Base-by-base conservation (phyloP, 2,113 vertebrate species). In the Vulpes lagopus region DNA sequence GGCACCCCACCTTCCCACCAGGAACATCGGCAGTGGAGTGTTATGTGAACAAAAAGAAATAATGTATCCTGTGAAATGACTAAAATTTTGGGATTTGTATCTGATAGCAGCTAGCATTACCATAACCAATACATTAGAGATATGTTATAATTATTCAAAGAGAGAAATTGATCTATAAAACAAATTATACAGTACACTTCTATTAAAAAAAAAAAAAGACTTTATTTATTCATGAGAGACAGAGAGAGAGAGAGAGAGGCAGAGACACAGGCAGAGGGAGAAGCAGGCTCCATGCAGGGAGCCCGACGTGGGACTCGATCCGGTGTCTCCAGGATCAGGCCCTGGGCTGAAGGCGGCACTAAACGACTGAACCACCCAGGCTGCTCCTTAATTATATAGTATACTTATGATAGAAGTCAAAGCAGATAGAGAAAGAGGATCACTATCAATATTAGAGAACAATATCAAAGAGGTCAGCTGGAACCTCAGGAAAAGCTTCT, bases 71-170 rank as follows among this genome's bases (percentile, higher is more conserved):
- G 8, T 74, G 64, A 80, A 25, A 4, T 84, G 25, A 57, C 67
- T 87, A 76, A 30, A 43, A 64, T 64, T 59, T 62, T 0, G 14
- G 19, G 20, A 76, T n/a, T 23, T 87, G 15, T 64, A 20, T 38
- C 71, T 92, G 53, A 90, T 0, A 84, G 20, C 23, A 59, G 6
- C 55, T 84, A 88, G 10, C 14, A 49, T 64, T 30, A 51, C 9
- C 35, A 62, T 87, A 92, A 90, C 30, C 73, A 43, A 32, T 22
- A 49, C 2, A 7, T 25, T n/a, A 23, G 35, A 71, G 80, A 51
- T 17, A 65, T 11, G 8, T 49, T 94, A 27, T 74, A 80, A 89
- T 96, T 88, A 96, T 76, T 92, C 78, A 67, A 78, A 73, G 35
- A 94, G 30, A 96, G 11, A 64, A 93, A 92, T 3, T 65, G 22